A percentile compares a stretch with the other conserved stretches of the same genome.
These are phyloP conservation scores for Pollenia griseotomentosa DNA, from an alignment of 2,888 invertebrate genomes.

Conservation along the genomic window DNA sequence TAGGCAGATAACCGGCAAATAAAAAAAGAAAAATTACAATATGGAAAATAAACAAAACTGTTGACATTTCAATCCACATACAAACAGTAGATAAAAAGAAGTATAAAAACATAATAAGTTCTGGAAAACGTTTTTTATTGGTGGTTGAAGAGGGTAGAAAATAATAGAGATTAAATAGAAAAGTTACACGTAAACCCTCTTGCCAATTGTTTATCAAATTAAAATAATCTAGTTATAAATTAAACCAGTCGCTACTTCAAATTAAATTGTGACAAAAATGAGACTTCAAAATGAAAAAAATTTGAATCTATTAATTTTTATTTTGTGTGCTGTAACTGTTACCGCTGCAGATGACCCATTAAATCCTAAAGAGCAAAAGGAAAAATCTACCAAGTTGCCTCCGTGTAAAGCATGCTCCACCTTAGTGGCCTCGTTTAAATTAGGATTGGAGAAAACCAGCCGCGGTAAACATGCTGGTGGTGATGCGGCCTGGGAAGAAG, in stretches of 20 bases:
- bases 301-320: conserved; percentile 20
- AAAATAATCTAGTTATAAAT: conserved; percentile 31
- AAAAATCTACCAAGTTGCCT: conserved; percentile 86
- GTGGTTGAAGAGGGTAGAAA: conserved; percentile 40
- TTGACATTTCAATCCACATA: neutral
- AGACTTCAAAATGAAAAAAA: neutral
- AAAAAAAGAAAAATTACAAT: conserved; percentile 1
- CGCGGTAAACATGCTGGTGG: conserved; percentile 96
- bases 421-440: conserved; percentile 90
- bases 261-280: conserved; percentile 15
- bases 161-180: conserved; percentile 15
- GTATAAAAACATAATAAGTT: conserved; percentile 25
- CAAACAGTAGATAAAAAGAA: conserved; percentile 19
- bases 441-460: conserved; percentile 82
- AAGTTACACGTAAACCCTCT: conserved; percentile 68
- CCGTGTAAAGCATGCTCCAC: conserved; percentile 92
- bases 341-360: conserved; percentile 64
- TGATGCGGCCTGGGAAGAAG: conserved; percentile 96
- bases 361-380: conserved; percentile 77
- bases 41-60: conserved; percentile 29
- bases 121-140: conserved; percentile 58
- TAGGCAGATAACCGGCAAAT: conserved; percentile 8
- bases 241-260: neutral
- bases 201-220: conserved; percentile 45
- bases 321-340: conserved; percentile 13